A percentile compares a stretch with the other conserved stretches of the same genome.
Conservation (phyloP, 2,797 vertebrate species). For the Argya squamiceps region DNA sequence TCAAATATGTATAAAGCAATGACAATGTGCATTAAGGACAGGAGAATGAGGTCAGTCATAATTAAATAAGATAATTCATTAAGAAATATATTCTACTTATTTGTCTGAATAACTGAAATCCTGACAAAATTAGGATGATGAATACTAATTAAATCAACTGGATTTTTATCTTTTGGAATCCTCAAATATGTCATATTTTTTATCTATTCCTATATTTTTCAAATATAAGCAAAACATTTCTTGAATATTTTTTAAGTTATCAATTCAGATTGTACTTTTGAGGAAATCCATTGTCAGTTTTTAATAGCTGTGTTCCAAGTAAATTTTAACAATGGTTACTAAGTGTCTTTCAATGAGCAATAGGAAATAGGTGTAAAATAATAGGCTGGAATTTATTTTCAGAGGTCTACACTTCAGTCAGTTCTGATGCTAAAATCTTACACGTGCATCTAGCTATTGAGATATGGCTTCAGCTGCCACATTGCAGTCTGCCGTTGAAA, state of each 20-base stretch:
- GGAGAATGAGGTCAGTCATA: background rate
- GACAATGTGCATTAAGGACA: background rate
- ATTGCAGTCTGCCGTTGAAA: background rate
- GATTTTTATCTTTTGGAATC: background rate
- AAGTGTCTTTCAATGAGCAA: background rate
- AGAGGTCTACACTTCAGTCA: background rate
- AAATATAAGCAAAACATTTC: background rate
- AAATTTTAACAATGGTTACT: background rate
- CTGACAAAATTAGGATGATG: background rate
- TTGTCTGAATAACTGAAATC: background rate
- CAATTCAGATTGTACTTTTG: background rate
- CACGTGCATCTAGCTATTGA: accelerated
- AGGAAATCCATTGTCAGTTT: background rate
- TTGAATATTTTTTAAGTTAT: background rate
- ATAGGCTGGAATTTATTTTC: background rate
- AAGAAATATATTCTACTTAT: background rate
- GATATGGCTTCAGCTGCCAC: background rate
- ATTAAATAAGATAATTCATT: background rate
- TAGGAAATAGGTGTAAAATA: background rate
- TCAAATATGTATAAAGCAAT: background rate
- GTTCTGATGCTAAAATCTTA: background rate
- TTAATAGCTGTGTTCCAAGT: background rate
- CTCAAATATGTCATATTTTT: background rate
- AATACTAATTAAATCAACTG: background rate
- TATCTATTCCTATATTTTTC: background rate